Base-by-base conservation (phyloP, 2,888 invertebrate species). In the Nycteola revayana region DNA sequence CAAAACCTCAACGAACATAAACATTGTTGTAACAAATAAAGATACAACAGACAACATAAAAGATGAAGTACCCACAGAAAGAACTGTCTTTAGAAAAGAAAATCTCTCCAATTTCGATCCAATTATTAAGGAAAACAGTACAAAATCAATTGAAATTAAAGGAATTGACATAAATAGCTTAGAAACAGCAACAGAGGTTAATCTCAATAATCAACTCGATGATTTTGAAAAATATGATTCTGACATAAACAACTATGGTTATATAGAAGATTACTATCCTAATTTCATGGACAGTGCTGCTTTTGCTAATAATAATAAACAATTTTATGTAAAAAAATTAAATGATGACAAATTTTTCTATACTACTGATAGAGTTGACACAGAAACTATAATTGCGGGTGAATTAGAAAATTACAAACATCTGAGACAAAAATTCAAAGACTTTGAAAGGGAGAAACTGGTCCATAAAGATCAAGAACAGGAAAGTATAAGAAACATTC, bases 231-330 rank as follows among this genome's bases (percentile, higher is more conserved):
- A 3, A 20, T 26, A 40, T 23, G 26, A 25, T 1, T 2, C 17
- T n/a, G 8, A 14, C 4, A n/a, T n/a, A n/a, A n/a, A 9, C 14
- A 34, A 44, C 10, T 66, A 75, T 29, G 59, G 61, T 9, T 49
- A 75, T 1, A 45, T 69, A 2, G 68, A 76, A 2, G 85, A 86
- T 34, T 87, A 85, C 32, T 85, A 80, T 31, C 86, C 86, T 0
- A 61, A 74, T 31, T 87, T 87, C 23, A 63, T 60, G 17, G 79
- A 78, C 7, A 74, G 65, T 35, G 45, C 58, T 5, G 56, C 52
- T 2, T 64, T 64, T 23, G 60, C 62, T 10, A 49, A 49, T 9
- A 65, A 66, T 11, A 64, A 64, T 18, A 74, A 73, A 46, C 71
- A 69, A 32, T 53, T 60, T 21, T 57, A 60, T 7, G 9, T 66